Evolutionary conservation across 2,888 invertebrate genomes (phyloP).

Genomic region (Athalia circularis): DNA sequence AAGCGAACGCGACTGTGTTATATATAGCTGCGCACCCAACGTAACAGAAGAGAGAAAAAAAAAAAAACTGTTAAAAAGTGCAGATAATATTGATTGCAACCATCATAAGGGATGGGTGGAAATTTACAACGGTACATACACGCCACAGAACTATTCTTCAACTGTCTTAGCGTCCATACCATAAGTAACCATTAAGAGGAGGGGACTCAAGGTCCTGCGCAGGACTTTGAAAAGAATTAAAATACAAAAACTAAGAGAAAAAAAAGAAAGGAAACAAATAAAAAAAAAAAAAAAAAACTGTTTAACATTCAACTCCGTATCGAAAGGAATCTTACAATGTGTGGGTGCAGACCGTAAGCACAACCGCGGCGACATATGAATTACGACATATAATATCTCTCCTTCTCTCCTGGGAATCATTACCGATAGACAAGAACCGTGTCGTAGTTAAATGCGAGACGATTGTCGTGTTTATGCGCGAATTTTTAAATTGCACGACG

Average conservation of each 20-base stretch:
- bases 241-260: neutral
- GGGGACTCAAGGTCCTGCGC: neutral
- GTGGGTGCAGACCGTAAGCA: too few species aligned
- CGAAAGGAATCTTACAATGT: too few species aligned
- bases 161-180: neutral
- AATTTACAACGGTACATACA: constrained; percentile 51
- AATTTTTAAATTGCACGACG: too few species aligned
- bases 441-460: too few species aligned
- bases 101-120: constrained; percentile 54
- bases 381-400: too few species aligned
- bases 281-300: neutral
- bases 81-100: constrained; percentile 57
- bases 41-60: neutral
- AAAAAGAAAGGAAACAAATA: neutral
- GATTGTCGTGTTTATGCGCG: too few species aligned
- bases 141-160: constrained; percentile 47
- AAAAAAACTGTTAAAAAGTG: constrained; percentile 5
- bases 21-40: neutral
- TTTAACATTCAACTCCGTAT: too few species aligned
- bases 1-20: neutral
- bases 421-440: too few species aligned
- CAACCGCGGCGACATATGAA: too few species aligned
- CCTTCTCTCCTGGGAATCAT: too few species aligned
- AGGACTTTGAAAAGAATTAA: too few species aligned
- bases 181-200: too few species aligned